Evolutionary conservation across 2,888 invertebrate species (phyloP).

Genomic region (Noctua janthe): DNA sequence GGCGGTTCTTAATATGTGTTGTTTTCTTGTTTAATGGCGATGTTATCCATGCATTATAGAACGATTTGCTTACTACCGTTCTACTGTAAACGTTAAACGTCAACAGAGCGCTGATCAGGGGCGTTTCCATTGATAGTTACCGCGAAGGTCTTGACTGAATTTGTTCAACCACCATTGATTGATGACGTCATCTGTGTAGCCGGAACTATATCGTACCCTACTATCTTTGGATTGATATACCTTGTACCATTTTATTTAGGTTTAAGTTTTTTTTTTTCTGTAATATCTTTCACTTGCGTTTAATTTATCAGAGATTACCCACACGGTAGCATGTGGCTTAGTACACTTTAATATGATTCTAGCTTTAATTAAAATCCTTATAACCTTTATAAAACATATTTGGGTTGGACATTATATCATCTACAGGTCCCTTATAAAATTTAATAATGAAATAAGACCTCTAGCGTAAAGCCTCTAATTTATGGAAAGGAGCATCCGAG

Average conservation of each 20-base stretch:
- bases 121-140: constrained; percentile 47
- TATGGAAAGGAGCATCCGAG: constrained; percentile 69
- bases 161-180: constrained; percentile 51
- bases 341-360: constrained; percentile 9
- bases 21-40: constrained; percentile 31
- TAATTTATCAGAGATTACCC: neutral
- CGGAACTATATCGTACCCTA: constrained; percentile 17
- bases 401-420: constrained; percentile 41
- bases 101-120: constrained; percentile 39
- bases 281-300: neutral
- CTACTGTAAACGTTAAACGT: neutral
- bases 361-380: constrained; percentile 41
- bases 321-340: neutral
- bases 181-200: constrained; percentile 41
- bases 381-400: constrained; percentile 47
- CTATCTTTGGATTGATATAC: neutral
- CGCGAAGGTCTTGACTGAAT: constrained; percentile 44
- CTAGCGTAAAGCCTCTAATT: constrained; percentile 71
- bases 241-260: neutral
- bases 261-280: neutral
- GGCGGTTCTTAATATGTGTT: constrained; percentile 31
- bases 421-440: constrained; percentile 60
- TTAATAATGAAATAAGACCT: constrained; percentile 73
- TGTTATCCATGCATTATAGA: constrained; percentile 39
- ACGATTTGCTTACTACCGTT: constrained; percentile 18